A percentile compares a stretch with the other conserved stretches of the same genome.
phyloP scores from a whole-genome alignment of 2,113 vertebrate species.

The Lethenteron camtschaticum region DNA sequence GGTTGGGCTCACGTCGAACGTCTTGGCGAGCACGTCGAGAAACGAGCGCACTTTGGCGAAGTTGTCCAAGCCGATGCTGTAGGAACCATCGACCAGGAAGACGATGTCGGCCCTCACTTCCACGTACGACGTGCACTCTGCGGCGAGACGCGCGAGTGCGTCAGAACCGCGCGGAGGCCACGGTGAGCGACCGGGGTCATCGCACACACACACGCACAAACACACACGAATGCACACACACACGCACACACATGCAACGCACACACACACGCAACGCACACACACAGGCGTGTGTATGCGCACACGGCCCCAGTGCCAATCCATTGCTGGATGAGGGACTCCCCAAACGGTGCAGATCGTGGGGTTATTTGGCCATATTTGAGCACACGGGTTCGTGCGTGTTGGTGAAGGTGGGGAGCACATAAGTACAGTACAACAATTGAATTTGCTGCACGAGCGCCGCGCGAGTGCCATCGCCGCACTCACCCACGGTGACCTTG shows the following conservation, averaged over 20 bases:
- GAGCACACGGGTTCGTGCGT: background rate
- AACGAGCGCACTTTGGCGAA: constrained; percentile 90
- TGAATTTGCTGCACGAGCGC: too few species aligned
- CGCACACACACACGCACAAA: too few species aligned
- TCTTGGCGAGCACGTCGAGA: constrained; percentile 72
- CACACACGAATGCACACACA: too few species aligned
- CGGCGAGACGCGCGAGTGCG: constrained; percentile 13
- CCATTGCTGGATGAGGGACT: background rate
- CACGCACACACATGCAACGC: too few species aligned
- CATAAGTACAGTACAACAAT: background rate
- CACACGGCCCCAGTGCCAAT: background rate
- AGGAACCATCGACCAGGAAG: constrained; percentile 86
- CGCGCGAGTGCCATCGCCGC: background rate
- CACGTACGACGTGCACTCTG: constrained; percentile 74
- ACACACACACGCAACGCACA: too few species aligned
- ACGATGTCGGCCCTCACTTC: constrained; percentile 89
- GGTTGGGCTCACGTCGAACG: constrained; percentile 60
- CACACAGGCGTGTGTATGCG: background rate
- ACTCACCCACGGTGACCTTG: constrained; percentile 64
- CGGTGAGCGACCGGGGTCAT: too few species aligned
- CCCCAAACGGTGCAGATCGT: background rate
- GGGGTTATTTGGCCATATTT: too few species aligned
- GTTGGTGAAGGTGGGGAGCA: background rate
- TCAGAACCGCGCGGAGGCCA: too few species aligned
- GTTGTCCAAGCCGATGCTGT: constrained; percentile 81